These are phyloP conservation scores for Cyprinella venusta DNA, from an alignment of 2,797 vertebrate genomes.

Conservation along the genomic window DNA sequence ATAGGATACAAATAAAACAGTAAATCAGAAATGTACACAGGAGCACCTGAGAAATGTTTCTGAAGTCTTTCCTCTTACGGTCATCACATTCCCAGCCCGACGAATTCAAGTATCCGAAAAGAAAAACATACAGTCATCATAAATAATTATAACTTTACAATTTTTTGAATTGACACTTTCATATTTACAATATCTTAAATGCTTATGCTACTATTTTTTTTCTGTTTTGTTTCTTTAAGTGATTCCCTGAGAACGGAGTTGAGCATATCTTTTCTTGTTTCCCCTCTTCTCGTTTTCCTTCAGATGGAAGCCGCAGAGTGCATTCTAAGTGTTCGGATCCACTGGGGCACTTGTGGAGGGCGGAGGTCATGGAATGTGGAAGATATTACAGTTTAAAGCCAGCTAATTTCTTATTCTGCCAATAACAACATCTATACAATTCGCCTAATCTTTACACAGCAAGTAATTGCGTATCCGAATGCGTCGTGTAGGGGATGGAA, in stretches of 20 bases:
- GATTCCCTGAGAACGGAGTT: constrained; percentile 99
- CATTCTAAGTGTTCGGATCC: constrained; percentile 60
- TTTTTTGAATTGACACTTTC: constrained; percentile 97
- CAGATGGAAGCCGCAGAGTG: constrained; percentile 60
- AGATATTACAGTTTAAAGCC: constrained; percentile 36
- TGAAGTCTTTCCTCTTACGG: constrained; percentile 80
- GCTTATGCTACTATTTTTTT: constrained; percentile 88
- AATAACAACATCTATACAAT: constrained; percentile 10
- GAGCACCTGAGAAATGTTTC: constrained; percentile 95
- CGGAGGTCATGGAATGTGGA: constrained; percentile 52
- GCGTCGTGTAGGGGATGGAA: constrained; percentile 71
- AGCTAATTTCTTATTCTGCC: constrained; percentile 24
- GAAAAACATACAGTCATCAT: constrained; percentile 85
- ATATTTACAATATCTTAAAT: constrained; percentile 99
- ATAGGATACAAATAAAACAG: constrained; percentile 65
- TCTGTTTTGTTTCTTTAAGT: constrained; percentile 93
- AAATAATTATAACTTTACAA: constrained; percentile 99
- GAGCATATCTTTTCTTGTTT: constrained; percentile 81
- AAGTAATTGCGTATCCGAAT: constrained; percentile 73
- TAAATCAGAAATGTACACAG: constrained; percentile 75
- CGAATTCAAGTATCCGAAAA: constrained; percentile 88
- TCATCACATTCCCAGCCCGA: constrained; percentile 81
- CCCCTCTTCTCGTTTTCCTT: constrained; percentile 71
- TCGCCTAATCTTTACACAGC: constrained; percentile 34
- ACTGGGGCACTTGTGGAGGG: constrained; percentile 54